Base-by-base conservation (phyloP, 1,140 invertebrate species). In the Aethina tumida region DNA sequence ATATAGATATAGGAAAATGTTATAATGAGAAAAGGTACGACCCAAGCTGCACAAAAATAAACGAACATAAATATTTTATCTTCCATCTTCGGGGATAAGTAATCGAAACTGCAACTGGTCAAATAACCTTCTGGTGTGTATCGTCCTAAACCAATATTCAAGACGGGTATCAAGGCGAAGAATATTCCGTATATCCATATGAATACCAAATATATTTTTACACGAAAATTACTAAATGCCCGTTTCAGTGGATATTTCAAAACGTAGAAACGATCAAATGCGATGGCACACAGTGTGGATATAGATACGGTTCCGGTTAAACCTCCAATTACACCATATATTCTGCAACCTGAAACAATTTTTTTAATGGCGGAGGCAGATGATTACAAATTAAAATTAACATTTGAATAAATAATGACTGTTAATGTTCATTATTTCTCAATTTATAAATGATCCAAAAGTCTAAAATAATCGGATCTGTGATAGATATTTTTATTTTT, bases 91-190 rank as follows among this genome's bases (percentile, higher is more conserved):
- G 70, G 66, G 7, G 73, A 73, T 2, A 87, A 61, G 47, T 86
- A 86, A 54, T 88, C 81, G 45, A 81, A 86, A 39, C 80, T 82
- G 60, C 83, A 88, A 44, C 76, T 81, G 5, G 81, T 85, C 29
- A 85, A 62, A 41, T 74, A 83, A 3, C 79, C 81, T 62, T 86
- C 83, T 0, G 81, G 79, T 6, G 82, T 77, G 60, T 84, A 87
- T 3, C 66, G 64, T 4, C 79, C 75, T 9, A 80, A 66, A 5
- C 77, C 77, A 16, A 81, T 67, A 44, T 75, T 68, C 28, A 76
- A 49, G 0, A 81, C 66, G 0, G 84, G 84, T 31, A 81, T 68
- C 1, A 68, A 52, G 1, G 79, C 64, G 52, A 84, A 84, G 10
- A 70, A 45, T 2, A 64, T 57, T 1, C 80, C 74, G 58, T 84